Evolutionary conservation across 2,888 invertebrate species (phyloP).

Genomic region (Anthrax anthrax): DNA sequence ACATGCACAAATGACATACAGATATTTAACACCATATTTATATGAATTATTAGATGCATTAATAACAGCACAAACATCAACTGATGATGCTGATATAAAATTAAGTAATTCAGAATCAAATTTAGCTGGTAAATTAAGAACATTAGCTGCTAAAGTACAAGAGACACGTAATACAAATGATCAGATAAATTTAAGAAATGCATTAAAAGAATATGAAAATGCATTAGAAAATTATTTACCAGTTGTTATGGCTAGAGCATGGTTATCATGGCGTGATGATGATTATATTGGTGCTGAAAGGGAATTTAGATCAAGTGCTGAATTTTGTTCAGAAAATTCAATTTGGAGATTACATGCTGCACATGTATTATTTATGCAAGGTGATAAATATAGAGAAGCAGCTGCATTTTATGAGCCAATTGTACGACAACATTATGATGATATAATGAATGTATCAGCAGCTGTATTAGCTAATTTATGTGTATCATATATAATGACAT

Average conservation of each 20-base stretch:
- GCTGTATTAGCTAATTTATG: slow-evolving; percentile 96
- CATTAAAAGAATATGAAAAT: slow-evolving; percentile 79
- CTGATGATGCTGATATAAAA: slow-evolving; percentile 90
- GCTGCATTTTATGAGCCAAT: slow-evolving; percentile 97
- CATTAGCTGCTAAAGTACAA: slow-evolving; percentile 86
- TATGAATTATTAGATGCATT: slow-evolving; percentile 93
- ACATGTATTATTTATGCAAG: slow-evolving; percentile 98
- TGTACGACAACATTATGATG: slow-evolving; percentile 86
- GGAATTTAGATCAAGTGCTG: slow-evolving; percentile 91
- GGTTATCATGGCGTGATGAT: slow-evolving; percentile 95
- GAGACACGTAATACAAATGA: slow-evolving; percentile 81
- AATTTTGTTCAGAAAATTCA: slow-evolving; percentile 96
- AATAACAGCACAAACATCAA: slow-evolving; percentile 92
- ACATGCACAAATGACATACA: slow-evolving; percentile 90
- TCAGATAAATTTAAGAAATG: slow-evolving; percentile 75
- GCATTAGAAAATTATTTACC: slow-evolving; percentile 87
- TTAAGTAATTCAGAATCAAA: slow-evolving; percentile 87
- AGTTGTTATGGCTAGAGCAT: slow-evolving; percentile 97
- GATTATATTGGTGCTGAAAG: slow-evolving; percentile 94
- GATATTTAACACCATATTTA: slow-evolving; percentile 82
- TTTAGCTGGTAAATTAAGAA: slow-evolving; percentile 77
- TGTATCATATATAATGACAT: slow-evolving; percentile 98
- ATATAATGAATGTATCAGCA: slow-evolving; percentile 89
- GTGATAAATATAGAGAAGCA: slow-evolving; percentile 95
- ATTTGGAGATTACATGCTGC: slow-evolving; percentile 96